These are phyloP conservation scores for Cephus sareptanus DNA, from an alignment of 2,888 invertebrate species.

Conservation along the genomic window DNA sequence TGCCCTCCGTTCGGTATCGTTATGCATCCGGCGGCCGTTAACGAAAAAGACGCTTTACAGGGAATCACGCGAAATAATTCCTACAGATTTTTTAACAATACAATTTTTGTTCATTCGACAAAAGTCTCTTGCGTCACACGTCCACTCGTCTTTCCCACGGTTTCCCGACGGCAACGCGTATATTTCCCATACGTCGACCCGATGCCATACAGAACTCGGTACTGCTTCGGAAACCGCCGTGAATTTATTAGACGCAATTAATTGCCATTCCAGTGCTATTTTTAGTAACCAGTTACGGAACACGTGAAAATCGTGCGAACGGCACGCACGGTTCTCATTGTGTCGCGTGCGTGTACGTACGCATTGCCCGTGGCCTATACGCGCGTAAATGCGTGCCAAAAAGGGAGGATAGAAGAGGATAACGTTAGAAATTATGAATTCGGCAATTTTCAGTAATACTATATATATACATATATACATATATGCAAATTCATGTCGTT, in stretches of 20 bases:
- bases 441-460: background rate
- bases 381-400: background rate
- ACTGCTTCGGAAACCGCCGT: background rate
- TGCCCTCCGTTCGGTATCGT: background rate
- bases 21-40: no score
- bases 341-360: background rate
- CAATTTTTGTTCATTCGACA: no score
- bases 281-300: background rate
- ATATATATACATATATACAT: no score
- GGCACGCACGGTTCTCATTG: background rate
- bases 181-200: background rate
- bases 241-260: background rate
- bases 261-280: background rate
- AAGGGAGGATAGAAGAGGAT: background rate
- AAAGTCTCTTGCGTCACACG: no score
- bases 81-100: no score
- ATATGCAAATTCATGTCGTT: background rate
- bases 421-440: background rate
- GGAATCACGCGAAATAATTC: no score
- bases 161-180: background rate
- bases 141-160: background rate
- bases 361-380: background rate
- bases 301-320: background rate
- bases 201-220: background rate
- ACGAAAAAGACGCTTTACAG: no score